Evolutionary conservation across 2,888 invertebrate genomes (phyloP).

Genomic region (Caradrina kadenii): DNA sequence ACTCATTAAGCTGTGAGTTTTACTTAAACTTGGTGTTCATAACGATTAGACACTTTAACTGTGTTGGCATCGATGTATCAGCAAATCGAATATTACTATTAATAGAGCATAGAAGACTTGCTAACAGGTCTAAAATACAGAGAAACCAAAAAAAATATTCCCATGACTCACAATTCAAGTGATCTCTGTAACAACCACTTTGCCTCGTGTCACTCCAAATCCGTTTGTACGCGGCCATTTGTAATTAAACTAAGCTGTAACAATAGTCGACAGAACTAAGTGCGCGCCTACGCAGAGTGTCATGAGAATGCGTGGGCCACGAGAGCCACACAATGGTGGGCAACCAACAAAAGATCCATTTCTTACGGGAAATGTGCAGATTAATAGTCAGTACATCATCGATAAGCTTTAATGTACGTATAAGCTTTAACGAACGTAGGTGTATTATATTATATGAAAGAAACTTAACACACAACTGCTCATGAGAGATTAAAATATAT

Average conservation of each 20-base stretch:
- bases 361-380: slow-evolving; percentile 16
- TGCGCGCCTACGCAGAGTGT: slow-evolving; percentile 56
- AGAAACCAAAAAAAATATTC: background rate
- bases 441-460: background rate
- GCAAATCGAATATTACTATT: background rate
- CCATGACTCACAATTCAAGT: background rate
- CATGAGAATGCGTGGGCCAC: slow-evolving; percentile 51
- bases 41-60: background rate
- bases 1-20: slow-evolving; percentile 49
- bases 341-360: slow-evolving; percentile 33
- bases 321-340: background rate
- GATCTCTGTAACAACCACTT: slow-evolving; percentile 4
- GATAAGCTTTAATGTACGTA: background rate
- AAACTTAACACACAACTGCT: background rate
- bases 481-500: background rate
- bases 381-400: slow-evolving; percentile 12
- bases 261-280: slow-evolving; percentile 54
- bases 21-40: slow-evolving; percentile 28
- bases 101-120: background rate
- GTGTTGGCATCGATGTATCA: background rate
- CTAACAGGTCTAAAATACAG: background rate
- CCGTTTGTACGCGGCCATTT: slow-evolving; percentile 10
- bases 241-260: slow-evolving; percentile 59
- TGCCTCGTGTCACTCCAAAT: slow-evolving; percentile 31
- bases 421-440: background rate